Base-by-base conservation (phyloP, 2,113 vertebrate genomes). In the Colinus virginianus region DNA sequence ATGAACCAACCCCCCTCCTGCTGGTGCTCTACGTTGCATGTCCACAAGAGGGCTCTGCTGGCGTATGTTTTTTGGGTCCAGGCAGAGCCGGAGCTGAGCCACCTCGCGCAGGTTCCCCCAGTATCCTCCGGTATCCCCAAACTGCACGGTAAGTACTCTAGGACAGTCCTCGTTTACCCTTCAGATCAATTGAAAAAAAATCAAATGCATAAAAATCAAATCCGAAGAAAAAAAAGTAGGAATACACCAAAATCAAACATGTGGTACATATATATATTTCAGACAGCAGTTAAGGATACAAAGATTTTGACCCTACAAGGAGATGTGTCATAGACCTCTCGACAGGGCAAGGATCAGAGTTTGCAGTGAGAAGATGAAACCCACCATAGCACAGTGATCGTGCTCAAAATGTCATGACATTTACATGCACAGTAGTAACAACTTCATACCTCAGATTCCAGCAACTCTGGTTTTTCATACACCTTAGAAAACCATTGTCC, bases 21-120 rank as follows among this genome's bases (percentile, higher is more conserved):
- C 12, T 63, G 75, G 75, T 93, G 96, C 61, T 95, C 34, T 78
- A 49, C 90, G 2, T 13, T 69, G 45, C n/a, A 1, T 79, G 22
- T 92, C 95, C 95, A 94, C 94, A 43, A 96, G 96, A 93, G 96
- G 96, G 94, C 96, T 96, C 94, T 96, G 94, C 88, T 23, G 91
- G 68, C 1, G 18, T 66, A 16, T 8, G 63, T 22, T n/a, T n/a
- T n/a, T n/a, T 0, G 4, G 59, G 9, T 30, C 26, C 45, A 7
- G 77, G 5, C 2, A 0, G 26, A 3, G 1, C 2, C 1, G 32
- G 22, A 74, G 4, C 1, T 1, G 7, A 23, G 38, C 23, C 45
- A 34, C 14, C 34, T 49, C 23, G 66, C 26, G 8, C 55, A 4
- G 64, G 8, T 25, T 46, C 25, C 55, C 3, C 43, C 2, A 9